Conservation (phyloP, 2,797 vertebrate genomes). For the Capromys pilorides region DNA sequence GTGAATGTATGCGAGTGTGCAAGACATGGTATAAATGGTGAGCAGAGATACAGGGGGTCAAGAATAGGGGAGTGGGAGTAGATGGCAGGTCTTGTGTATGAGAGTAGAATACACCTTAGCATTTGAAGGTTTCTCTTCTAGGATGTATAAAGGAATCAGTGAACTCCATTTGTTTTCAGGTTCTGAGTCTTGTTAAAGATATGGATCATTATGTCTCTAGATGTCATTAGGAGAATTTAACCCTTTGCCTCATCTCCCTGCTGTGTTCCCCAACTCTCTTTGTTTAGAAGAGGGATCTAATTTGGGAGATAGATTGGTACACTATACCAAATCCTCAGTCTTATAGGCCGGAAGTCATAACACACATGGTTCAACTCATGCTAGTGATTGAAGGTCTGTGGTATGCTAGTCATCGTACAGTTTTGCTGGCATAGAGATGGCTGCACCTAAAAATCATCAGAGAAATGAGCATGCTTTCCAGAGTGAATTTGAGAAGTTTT, state of each 20-base stretch:
- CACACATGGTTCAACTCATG: not conserved
- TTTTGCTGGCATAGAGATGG: not conserved
- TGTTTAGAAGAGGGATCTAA: not conserved
- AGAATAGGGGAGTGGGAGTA: conserved; percentile 66
- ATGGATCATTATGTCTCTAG: not conserved
- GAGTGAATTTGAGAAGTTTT: conserved; percentile 8
- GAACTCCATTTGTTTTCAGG: not conserved
- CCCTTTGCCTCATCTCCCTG: conserved; percentile 35
- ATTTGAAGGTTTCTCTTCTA: conserved; percentile 36
- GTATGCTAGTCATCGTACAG: not conserved
- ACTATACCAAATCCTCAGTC: not conserved
- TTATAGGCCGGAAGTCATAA: not conserved
- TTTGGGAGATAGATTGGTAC: not conserved
- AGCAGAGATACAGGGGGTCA: conserved; percentile 82
- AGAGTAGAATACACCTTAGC: conserved; percentile 30
- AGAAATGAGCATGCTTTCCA: not conserved
- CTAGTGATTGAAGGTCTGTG: not conserved
- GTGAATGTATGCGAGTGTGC: conserved; percentile 99
- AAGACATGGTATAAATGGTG: conserved; percentile 99
- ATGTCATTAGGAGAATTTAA: not conserved
- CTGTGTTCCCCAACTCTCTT: not conserved
- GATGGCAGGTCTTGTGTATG: conserved; percentile 46
- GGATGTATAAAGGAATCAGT: not conserved
- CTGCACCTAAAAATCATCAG: not conserved
- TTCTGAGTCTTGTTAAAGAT: not conserved